Evolutionary conservation across 2,797 vertebrate species (phyloP).

Genomic region (Cygnus olor): DNA sequence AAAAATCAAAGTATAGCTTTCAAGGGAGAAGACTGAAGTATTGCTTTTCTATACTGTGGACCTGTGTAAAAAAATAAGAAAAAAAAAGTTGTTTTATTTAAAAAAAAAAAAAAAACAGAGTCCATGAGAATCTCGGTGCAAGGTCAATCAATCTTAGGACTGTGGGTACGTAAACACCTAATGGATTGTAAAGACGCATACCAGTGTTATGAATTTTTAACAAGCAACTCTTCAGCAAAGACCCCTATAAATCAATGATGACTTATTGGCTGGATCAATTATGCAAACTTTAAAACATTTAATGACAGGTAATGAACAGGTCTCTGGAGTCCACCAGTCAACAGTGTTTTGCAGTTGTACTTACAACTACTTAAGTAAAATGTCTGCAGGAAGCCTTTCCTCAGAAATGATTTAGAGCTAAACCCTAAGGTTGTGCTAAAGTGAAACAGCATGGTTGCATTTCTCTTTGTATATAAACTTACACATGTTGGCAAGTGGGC

Average conservation of each 20-base stretch:
- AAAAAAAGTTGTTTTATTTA: background rate
- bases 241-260: constrained; percentile 98
- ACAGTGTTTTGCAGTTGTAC: constrained; percentile 76
- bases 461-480: constrained; percentile 26
- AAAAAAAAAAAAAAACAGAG: constrained; percentile 68
- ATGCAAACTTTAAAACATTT: constrained; percentile 99
- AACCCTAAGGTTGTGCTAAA: constrained; percentile 39
- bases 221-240: constrained; percentile 87
- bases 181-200: constrained; percentile 98
- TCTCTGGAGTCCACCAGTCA: constrained; percentile 83
- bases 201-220: constrained; percentile 98
- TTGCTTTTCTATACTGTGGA: constrained; percentile 90
- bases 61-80: constrained; percentile 62
- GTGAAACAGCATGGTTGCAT: constrained; percentile 18
- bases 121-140: constrained; percentile 91
- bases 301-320: constrained; percentile 99
- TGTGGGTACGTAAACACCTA: constrained; percentile 91
- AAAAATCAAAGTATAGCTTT: constrained; percentile 90
- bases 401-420: constrained; percentile 71
- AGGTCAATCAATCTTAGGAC: constrained; percentile 98
- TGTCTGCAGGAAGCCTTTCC: constrained; percentile 64
- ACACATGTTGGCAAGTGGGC: background rate
- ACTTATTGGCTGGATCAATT: constrained; percentile 99
- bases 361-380: constrained; percentile 77
- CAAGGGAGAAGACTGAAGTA: constrained; percentile 87